Percentiles rank a stretch among this genome's conserved stretches.
Evolutionary conservation across 2,797 vertebrate species (phyloP).

Genomic region (Galaxias olidus): DNA sequence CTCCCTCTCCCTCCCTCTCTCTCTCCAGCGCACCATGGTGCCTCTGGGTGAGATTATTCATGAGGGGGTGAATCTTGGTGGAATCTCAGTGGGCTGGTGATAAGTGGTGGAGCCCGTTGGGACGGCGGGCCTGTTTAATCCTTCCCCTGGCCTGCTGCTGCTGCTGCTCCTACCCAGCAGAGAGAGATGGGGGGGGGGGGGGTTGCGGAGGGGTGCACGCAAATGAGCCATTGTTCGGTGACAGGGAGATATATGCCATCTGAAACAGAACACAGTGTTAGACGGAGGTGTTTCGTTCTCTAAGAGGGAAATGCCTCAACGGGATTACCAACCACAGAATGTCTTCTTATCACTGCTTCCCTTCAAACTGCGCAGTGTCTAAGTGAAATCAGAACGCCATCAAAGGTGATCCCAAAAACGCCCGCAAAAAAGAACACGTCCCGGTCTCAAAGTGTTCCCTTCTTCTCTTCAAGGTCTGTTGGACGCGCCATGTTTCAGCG

Average conservation of each 20-base stretch:
- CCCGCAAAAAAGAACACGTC: too few species aligned
- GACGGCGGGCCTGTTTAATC: conserved; percentile 90
- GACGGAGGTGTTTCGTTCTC: conserved; percentile 35
- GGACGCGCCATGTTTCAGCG: conserved; percentile 5
- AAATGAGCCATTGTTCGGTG: conserved; percentile 61
- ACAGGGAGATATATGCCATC: background rate
- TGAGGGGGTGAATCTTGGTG: conserved; percentile 86
- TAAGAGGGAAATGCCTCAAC: background rate
- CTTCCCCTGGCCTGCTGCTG: conserved; percentile 82
- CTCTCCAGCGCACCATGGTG: conserved; percentile 61
- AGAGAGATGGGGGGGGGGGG: conserved; percentile 34
- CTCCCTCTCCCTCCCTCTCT: background rate
- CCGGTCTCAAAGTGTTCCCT: too few species aligned
- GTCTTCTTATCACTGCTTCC: too few species aligned
- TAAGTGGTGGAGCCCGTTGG: conserved; percentile 93
- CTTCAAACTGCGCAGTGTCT: too few species aligned
- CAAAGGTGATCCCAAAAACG: too few species aligned
- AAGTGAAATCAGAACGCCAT: too few species aligned
- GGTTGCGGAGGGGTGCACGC: conserved; percentile 43
- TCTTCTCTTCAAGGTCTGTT: too few species aligned
- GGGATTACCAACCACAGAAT: background rate
- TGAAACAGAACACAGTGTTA: background rate
- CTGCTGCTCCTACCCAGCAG: conserved; percentile 56
- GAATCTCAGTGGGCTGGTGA: conserved; percentile 94
- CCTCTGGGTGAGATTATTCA: conserved; percentile 97